Evolutionary conservation across 1,140 invertebrate genomes (phyloP).

Genomic region (Bilobella aurantiaca): DNA sequence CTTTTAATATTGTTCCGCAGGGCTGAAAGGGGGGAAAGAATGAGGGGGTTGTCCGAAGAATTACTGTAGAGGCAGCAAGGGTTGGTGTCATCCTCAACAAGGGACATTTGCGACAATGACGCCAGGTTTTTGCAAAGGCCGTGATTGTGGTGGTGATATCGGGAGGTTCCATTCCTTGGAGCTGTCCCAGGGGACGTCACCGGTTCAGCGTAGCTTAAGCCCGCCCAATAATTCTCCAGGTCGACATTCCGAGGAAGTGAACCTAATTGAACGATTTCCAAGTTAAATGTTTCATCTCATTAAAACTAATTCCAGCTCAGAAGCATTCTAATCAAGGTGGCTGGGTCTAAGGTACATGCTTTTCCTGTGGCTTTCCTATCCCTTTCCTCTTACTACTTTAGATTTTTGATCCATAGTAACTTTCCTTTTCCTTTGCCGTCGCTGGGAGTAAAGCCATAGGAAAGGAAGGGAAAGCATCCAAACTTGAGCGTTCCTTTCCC

Average conservation of each 20-base stretch:
- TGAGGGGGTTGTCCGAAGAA: not conserved
- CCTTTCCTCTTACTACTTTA: no score
- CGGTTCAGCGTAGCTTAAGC: constrained; percentile 24
- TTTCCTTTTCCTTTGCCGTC: no score
- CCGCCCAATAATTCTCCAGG: constrained; percentile 32
- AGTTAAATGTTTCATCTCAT: no score
- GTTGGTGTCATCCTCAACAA: not conserved
- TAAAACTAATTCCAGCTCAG: no score
- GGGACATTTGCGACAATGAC: constrained; percentile 30
- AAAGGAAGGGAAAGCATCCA: no score
- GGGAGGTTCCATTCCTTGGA: not conserved
- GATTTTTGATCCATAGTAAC: no score
- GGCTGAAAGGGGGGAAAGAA: not conserved
- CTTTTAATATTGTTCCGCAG: not conserved
- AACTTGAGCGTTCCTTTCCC: no score
- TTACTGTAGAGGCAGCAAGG: not conserved
- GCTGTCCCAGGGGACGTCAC: constrained; percentile 11
- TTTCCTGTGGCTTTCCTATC: no score
- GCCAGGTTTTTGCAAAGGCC: constrained; percentile 29
- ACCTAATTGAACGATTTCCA: constrained; percentile 21
- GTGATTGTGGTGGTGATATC: constrained; percentile 13
- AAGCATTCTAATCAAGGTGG: no score
- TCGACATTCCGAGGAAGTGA: constrained; percentile 28
- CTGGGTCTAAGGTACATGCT: no score
- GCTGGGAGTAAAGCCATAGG: no score